These are phyloP conservation scores for Platycercus adscitus DNA, from an alignment of 2,113 vertebrate genomes.

Conservation along the genomic window DNA sequence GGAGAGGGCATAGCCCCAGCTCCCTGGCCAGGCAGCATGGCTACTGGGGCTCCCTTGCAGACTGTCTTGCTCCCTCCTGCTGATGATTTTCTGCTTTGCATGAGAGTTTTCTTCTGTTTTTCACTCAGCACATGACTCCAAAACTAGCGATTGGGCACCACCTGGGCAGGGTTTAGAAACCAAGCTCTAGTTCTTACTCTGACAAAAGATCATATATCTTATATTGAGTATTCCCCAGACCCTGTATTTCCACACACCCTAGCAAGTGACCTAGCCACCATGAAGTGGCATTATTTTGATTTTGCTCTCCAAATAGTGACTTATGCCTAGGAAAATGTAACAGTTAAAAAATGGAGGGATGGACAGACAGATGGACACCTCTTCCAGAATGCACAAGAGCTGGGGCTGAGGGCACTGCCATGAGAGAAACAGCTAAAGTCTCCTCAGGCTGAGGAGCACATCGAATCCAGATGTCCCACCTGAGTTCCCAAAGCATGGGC, in stretches of 20 bases:
- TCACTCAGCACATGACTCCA: slow-evolving; percentile 21
- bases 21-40: fast-evolving
- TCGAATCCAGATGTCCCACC: not conserved
- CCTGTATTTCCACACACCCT: not conserved
- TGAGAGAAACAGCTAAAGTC: not conserved
- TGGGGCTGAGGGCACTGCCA: not conserved
- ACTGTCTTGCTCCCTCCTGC: not conserved
- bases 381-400: not conserved
- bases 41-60: not conserved
- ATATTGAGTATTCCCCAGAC: not conserved
- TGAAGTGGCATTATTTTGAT: not conserved
- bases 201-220: not conserved
- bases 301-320: not conserved
- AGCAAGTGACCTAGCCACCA: not conserved
- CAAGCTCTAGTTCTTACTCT: slow-evolving; percentile 6
- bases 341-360: not conserved
- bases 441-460: not conserved
- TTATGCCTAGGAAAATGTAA: not conserved
- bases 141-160: not conserved
- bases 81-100: slow-evolving; percentile 33
- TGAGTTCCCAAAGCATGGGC: not conserved
- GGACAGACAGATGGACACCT: not conserved
- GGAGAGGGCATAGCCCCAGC: not conserved
- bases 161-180: slow-evolving; percentile 32
- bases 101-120: slow-evolving; percentile 11